A percentile compares a stretch with the other conserved stretches of the same genome.
These are phyloP conservation scores for Diglossa cyanea DNA, from an alignment of 2,797 vertebrate species.

Conservation along the genomic window DNA sequence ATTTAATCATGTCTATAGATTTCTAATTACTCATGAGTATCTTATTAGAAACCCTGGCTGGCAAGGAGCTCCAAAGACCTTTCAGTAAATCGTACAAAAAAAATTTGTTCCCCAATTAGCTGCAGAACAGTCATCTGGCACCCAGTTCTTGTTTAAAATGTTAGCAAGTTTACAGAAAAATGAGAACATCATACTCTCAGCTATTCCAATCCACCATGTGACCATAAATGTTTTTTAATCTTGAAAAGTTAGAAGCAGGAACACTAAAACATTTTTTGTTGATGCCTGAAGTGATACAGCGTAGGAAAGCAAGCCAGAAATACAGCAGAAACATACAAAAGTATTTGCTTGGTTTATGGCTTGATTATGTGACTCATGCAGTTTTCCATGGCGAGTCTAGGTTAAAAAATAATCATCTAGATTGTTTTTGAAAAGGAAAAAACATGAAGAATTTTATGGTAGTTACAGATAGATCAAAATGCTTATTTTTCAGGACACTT, in stretches of 20 bases:
- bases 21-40: conserved; percentile 59
- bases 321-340: background rate
- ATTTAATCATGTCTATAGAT: conserved; percentile 59
- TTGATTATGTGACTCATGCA: background rate
- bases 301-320: background rate
- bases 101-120: conserved; percentile 54
- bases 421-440: conserved; percentile 1
- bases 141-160: conserved; percentile 21
- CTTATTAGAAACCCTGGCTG: conserved; percentile 45
- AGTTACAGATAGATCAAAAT: background rate
- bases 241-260: conserved; percentile 30
- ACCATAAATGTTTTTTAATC: conserved; percentile 36
- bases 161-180: conserved; percentile 57
- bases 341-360: conserved; percentile 55
- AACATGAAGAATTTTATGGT: background rate
- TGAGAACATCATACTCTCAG: background rate
- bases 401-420: background rate
- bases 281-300: conserved; percentile 52
- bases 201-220: background rate
- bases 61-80: conserved; percentile 7
- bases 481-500: background rate
- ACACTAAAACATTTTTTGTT: conserved; percentile 26
- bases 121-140: conserved; percentile 29
- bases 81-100: conserved; percentile 22
- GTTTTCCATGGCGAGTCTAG: background rate